These are phyloP conservation scores for Dicaeum eximium DNA, from an alignment of 2,113 vertebrate species.

Conservation along the genomic window DNA sequence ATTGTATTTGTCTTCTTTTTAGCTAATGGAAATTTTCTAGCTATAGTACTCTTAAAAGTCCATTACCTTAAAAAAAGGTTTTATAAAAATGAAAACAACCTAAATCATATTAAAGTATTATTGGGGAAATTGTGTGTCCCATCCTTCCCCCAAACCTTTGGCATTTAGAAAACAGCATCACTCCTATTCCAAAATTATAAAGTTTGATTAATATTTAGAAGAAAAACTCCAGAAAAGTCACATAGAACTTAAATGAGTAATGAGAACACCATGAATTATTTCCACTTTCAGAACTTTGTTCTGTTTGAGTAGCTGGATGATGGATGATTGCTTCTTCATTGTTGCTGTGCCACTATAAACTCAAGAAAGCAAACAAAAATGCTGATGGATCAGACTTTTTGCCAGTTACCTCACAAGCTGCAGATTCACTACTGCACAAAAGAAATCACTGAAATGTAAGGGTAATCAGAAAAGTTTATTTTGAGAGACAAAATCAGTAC, in stretches of 20 bases:
- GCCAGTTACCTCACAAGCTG: slow-evolving; percentile 60
- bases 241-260: not conserved
- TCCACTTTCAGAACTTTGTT: slow-evolving; percentile 11
- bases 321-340: slow-evolving; percentile 46
- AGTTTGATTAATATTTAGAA: not conserved
- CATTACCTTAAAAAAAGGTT: not conserved
- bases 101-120: not conserved
- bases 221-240: not conserved
- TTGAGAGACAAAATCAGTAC: slow-evolving; percentile 57
- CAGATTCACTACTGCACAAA: slow-evolving; percentile 43
- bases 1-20: not conserved
- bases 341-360: slow-evolving; percentile 19
- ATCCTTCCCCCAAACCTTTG: not conserved
- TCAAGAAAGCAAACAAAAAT: slow-evolving; percentile 49
- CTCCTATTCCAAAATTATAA: not conserved
- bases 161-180: not conserved
- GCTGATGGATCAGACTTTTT: slow-evolving; percentile 49
- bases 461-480: slow-evolving; percentile 64
- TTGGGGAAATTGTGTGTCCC: not conserved
- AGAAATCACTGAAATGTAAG: slow-evolving; percentile 59
- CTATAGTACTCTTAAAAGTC: not conserved
- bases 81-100: not conserved
- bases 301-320: slow-evolving; percentile 22
- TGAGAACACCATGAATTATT: slow-evolving; percentile 7
- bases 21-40: not conserved